Conservation (phyloP, 2,888 invertebrate genomes). For the Liopterus haemorrhoidalis region DNA sequence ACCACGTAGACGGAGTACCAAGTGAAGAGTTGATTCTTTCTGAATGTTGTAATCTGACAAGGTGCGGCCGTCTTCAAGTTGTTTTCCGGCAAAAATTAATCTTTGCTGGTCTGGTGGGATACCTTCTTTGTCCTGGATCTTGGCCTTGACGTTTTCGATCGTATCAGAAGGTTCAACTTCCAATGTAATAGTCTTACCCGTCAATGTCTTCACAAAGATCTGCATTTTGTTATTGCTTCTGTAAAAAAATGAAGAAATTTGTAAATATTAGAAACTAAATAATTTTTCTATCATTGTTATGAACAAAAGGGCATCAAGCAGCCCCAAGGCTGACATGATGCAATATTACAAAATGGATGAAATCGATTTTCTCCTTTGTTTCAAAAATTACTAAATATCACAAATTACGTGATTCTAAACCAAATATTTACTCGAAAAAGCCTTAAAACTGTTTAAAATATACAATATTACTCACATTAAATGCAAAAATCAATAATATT, state of each 20-base stretch:
- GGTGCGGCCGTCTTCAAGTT: constrained; percentile 62
- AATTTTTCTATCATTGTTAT: no score
- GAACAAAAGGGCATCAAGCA: no score
- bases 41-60: constrained; percentile 61
- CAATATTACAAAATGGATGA: neutral
- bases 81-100: constrained; percentile 59
- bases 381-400: no score
- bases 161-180: constrained; percentile 53
- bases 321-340: constrained; percentile 16
- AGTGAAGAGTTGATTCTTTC: constrained; percentile 56
- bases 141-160: constrained; percentile 56
- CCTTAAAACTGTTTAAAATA: no score
- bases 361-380: no score
- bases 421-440: no score
- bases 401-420: no score
- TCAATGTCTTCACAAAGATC: constrained; percentile 54
- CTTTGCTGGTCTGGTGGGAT: constrained; percentile 58
- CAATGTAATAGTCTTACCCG: constrained; percentile 34
- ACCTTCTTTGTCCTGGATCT: constrained; percentile 55
- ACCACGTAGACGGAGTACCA: constrained; percentile 57
- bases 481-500: no score
- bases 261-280: constrained; percentile 15
- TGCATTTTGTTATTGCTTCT: constrained; percentile 48
- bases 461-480: no score
- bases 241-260: constrained; percentile 15